Percentiles rank a stretch among this genome's conserved stretches.
phyloP scores from a whole-genome alignment of 2,888 invertebrate species.

The Laspeyria flexula region DNA sequence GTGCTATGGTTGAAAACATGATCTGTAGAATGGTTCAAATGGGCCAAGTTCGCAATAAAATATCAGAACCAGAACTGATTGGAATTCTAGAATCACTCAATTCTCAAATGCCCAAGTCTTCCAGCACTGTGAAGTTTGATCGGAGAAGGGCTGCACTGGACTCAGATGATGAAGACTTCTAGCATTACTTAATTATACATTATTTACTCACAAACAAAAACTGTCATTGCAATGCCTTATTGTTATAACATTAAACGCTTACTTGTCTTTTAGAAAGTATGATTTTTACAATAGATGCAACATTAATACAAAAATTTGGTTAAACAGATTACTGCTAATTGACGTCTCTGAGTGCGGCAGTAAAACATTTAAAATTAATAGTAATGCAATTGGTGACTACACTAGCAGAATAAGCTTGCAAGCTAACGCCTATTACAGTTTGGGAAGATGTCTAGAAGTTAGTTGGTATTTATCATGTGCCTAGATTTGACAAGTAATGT shows the following conservation, averaged over 20 bases:
- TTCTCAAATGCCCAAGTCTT: constrained; percentile 92
- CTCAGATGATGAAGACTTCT: constrained; percentile 90
- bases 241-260: constrained; percentile 36
- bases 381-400: too few relatives aligned
- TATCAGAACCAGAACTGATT: constrained; percentile 94
- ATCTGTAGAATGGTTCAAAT: constrained; percentile 97
- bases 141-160: constrained; percentile 95
- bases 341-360: too few relatives aligned
- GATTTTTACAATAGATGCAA: constrained; percentile 10
- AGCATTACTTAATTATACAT: constrained; percentile 31
- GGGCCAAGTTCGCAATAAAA: constrained; percentile 94
- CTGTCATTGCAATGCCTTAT: constrained; percentile 42
- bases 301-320: neutral
- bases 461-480: too few relatives aligned
- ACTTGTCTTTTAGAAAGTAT: constrained; percentile 26
- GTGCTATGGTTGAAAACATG: constrained; percentile 97
- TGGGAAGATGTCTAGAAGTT: too few relatives aligned
- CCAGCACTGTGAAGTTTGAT: constrained; percentile 95
- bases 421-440: too few relatives aligned
- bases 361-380: too few relatives aligned
- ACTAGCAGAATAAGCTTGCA: too few relatives aligned
- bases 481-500: too few relatives aligned
- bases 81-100: constrained; percentile 94
- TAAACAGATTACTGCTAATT: too few relatives aligned
- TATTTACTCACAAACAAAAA: constrained; percentile 11